Base-by-base conservation (phyloP, 2,797 vertebrate genomes). In the Lepus townsendii region DNA sequence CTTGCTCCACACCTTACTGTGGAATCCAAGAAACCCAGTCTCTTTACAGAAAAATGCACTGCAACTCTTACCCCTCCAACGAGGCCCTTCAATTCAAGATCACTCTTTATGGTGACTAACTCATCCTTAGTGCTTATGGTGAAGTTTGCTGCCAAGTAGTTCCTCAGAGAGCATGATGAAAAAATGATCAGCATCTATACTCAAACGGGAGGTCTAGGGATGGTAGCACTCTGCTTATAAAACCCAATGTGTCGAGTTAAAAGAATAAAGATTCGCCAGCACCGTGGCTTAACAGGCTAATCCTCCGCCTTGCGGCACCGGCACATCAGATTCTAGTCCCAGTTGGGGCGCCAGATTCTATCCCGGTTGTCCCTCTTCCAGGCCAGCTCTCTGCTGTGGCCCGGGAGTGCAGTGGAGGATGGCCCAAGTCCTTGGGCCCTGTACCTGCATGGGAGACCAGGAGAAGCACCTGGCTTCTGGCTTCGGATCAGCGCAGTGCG, bases 211-310 rank as follows among this genome's bases (percentile, higher is more conserved):
- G 50, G 22, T 71, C 50, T 80, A 91, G 50, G 26, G 42, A 93
- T 95, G 50, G 17, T 30, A 86, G 57, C 47, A 73, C 22, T 87
- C n/a, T 86, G 27, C 68, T 72, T 69, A 93, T 69, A 94, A 93
- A 92, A 65, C 22, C 54, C 66, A 57, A 8, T 78, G 32, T 57
- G 82, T 22, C 20, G 79, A 77, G 65, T 60, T 62, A 92, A 96
- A 94, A 83, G 24, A 22, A 76, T 63, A 73, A 90, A 78, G 7
- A 35, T 35, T 35, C 35, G 35, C 35, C 35, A 35, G 35, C 35
- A 35, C 35, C 35, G 35, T 35, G 35, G 35, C 35, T 35, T 35
- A 35, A 35, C 35, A 35, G 35, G 35, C 35, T 35, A 42, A 42
- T 42, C 38, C 38, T 42, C 38, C 38, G 38, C 38, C 38, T 42